A percentile compares a stretch with the other conserved stretches of the same genome.
Evolutionary conservation across 2,888 invertebrate genomes (phyloP).

Genomic region (Nasonovia ribisnigri): DNA sequence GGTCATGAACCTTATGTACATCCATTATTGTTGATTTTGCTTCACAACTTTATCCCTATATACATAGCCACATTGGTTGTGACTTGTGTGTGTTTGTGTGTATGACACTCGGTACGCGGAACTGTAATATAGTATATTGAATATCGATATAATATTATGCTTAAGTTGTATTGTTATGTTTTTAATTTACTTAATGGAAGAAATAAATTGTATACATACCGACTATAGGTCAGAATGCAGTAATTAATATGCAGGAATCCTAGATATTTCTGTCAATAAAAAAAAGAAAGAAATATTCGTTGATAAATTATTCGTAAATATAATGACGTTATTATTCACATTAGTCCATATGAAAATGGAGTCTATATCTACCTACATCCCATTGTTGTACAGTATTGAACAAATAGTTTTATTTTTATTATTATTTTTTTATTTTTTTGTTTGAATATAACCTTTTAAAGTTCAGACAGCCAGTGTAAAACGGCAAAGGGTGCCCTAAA

Average conservation of each 20-base stretch:
- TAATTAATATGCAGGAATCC: neutral
- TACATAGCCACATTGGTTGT: neutral
- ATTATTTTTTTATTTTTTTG: neutral
- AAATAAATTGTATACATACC: neutral
- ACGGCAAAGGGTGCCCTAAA: neutral
- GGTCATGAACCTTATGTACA: neutral
- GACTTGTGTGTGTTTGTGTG: neutral
- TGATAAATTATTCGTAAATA: neutral
- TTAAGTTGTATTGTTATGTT: neutral
- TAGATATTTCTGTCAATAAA: neutral
- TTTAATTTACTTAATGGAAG: constrained; percentile 16
- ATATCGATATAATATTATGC: neutral
- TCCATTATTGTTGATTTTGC: neutral
- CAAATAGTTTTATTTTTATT: neutral
- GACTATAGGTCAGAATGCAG: neutral
- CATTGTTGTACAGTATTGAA: neutral
- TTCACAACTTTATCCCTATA: too few species aligned
- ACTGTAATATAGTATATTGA: neutral
- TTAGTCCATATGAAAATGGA: neutral
- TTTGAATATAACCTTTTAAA: neutral
- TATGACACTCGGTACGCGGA: neutral
- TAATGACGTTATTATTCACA: neutral
- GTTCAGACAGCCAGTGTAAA: neutral
- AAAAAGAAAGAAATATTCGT: neutral
- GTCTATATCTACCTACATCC: neutral